A percentile compares a stretch with the other conserved stretches of the same genome.
Evolutionary conservation across 2,113 vertebrate genomes (phyloP).

Genomic region (Neolamprologus modestus): DNA sequence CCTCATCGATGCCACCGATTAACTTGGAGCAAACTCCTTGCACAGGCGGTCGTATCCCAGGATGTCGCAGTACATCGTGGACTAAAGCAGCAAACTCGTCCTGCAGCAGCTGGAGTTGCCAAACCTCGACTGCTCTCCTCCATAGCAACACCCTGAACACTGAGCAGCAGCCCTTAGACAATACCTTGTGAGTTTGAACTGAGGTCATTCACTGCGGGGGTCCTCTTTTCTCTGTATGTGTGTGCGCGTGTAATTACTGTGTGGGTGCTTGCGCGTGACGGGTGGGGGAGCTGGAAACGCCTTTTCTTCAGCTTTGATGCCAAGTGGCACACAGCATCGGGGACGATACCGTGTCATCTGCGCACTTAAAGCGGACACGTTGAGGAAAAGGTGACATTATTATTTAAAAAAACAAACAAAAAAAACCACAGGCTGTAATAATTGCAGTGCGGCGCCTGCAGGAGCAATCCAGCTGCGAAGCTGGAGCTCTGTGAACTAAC

Average conservation of each 20-base stretch:
- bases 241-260: not conserved
- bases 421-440: not conserved
- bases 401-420: not conserved
- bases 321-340: conserved; percentile 5
- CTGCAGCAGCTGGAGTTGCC: conserved; percentile 51
- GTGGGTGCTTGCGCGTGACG: not conserved
- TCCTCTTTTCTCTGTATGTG: not conserved
- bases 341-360: conserved; percentile 22
- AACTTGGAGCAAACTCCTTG: not conserved
- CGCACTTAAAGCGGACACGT: not conserved
- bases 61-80: conserved; percentile 43
- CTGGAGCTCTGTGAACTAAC: conserved; percentile 24
- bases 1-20: not conserved
- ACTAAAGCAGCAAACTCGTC: conserved; percentile 24
- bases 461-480: not conserved
- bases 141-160: conserved; percentile 62
- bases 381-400: conserved; percentile 29
- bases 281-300: conserved; percentile 24
- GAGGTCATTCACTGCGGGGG: conserved; percentile 56
- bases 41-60: not conserved
- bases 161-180: conserved; percentile 39
- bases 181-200: conserved; percentile 31
- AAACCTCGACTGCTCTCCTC: conserved; percentile 32
- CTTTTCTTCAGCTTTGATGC: conserved; percentile 31
- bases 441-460: conserved; percentile 5